A percentile compares a stretch with the other conserved stretches of the same genome.
Conservation (phyloP, 1,140 invertebrate genomes). For the Drosophila triauraria region DNA sequence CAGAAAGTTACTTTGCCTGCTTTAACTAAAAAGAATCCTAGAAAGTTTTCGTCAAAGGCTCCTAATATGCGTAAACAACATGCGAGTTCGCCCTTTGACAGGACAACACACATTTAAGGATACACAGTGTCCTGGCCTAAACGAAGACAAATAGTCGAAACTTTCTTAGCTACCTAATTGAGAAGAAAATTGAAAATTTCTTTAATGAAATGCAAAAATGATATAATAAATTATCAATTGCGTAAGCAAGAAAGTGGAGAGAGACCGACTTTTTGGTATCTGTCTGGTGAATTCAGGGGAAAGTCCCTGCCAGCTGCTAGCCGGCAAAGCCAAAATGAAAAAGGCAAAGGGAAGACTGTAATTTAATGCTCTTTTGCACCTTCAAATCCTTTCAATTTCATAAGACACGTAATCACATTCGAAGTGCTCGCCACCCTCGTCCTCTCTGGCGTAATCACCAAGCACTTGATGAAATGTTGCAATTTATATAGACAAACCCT, state of each 20-base stretch:
- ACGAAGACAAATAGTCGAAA: slow-evolving; percentile 75
- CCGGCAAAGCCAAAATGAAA: not conserved
- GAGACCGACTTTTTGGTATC: slow-evolving; percentile 5
- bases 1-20: slow-evolving; percentile 36
- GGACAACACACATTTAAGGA: slow-evolving; percentile 13
- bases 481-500: slow-evolving; percentile 76
- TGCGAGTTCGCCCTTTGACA: slow-evolving; percentile 43
- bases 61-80: slow-evolving; percentile 47
- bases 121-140: slow-evolving; percentile 34
- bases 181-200: slow-evolving; percentile 78
- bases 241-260: slow-evolving; percentile 1
- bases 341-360: slow-evolving; percentile 48
- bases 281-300: slow-evolving; percentile 29
- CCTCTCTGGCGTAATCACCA: slow-evolving; percentile 56
- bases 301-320: slow-evolving; percentile 30
- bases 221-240: slow-evolving; percentile 53
- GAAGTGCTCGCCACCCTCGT: slow-evolving; percentile 43
- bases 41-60: slow-evolving; percentile 56
- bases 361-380: slow-evolving; percentile 79
- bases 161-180: slow-evolving; percentile 71
- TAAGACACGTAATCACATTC: slow-evolving; percentile 68
- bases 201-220: slow-evolving; percentile 71
- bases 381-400: slow-evolving; percentile 74
- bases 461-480: slow-evolving; percentile 78
- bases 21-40: slow-evolving; percentile 16